phyloP scores from a whole-genome alignment of 2,113 vertebrate genomes.

The Festucalex cinctus region DNA sequence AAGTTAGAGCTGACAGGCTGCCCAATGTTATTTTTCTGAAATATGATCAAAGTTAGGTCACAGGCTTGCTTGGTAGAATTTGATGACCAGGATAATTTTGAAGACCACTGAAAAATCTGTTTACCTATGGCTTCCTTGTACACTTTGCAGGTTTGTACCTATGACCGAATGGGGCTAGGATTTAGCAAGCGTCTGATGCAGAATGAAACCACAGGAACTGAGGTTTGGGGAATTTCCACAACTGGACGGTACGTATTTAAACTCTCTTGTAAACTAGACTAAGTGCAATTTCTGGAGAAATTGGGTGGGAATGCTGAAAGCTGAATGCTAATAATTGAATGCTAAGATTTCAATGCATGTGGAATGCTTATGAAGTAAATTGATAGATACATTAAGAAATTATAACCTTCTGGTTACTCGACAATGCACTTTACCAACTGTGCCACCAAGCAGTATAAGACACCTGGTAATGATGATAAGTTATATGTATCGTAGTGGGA shows the following conservation, averaged over 20 bases:
- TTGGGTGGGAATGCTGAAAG: too few relatives aligned
- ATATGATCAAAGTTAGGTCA: slow-evolving; percentile 52
- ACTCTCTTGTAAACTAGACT: neutral
- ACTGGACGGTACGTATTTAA: slow-evolving; percentile 67
- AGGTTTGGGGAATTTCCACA: slow-evolving; percentile 74
- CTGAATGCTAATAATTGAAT: too few relatives aligned
- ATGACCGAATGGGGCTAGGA: slow-evolving; percentile 76
- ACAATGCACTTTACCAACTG: too few relatives aligned
- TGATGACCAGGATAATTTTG: neutral
- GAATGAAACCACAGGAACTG: slow-evolving; percentile 72
- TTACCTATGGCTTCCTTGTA: slow-evolving; percentile 7
- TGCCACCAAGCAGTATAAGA: too few relatives aligned
- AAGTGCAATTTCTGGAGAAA: too few relatives aligned
- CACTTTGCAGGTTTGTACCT: slow-evolving; percentile 70
- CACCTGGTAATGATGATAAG: too few relatives aligned
- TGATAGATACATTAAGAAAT: too few relatives aligned
- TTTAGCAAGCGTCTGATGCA: slow-evolving; percentile 72
- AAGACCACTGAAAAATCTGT: neutral
- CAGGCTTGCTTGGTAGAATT: slow-evolving; percentile 26
- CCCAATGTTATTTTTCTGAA: slow-evolving; percentile 57
- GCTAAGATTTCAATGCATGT: too few relatives aligned
- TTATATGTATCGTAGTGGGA: too few relatives aligned
- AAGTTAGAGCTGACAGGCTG: slow-evolving; percentile 57
- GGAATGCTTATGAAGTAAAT: too few relatives aligned
- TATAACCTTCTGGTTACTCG: too few relatives aligned